phyloP scores from a whole-genome alignment of 2,113 vertebrate genomes.

The Engraulis encrasicolus region DNA sequence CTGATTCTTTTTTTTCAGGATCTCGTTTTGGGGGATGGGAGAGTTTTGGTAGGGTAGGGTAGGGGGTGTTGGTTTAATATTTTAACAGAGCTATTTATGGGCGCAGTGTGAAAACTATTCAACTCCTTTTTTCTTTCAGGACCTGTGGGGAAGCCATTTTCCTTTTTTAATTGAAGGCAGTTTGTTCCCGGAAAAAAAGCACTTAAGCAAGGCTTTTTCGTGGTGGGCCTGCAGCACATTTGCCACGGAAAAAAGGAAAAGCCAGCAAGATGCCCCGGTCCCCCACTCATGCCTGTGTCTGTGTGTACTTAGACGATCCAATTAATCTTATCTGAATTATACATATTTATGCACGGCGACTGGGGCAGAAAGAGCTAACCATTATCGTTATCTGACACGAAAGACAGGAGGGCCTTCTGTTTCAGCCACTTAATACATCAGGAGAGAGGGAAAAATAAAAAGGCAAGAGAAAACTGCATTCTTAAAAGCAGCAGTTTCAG shows the following conservation, averaged over 20 bases:
- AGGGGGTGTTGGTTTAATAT: constrained; percentile 37
- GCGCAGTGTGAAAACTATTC: constrained; percentile 20
- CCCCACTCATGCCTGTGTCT: constrained; percentile 29
- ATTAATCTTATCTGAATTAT: constrained; percentile 60
- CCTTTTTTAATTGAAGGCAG: constrained; percentile 46
- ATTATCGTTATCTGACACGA: constrained; percentile 42
- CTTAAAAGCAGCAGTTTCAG: constrained; percentile 26
- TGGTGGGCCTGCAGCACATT: constrained; percentile 42
- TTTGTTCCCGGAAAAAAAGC: constrained; percentile 43
- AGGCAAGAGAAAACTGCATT: constrained; percentile 26
- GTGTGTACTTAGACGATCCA: constrained; percentile 50
- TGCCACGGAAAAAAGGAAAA: constrained; percentile 3
- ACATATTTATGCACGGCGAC: constrained; percentile 54
- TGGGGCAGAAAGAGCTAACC: constrained; percentile 28
- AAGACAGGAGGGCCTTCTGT: constrained; percentile 52
- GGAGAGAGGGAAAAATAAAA: constrained; percentile 43
- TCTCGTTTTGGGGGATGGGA: background rate
- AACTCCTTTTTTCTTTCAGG: constrained; percentile 31
- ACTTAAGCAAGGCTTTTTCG: constrained; percentile 38
- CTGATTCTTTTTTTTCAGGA: background rate
- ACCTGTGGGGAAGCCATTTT: constrained; percentile 45
- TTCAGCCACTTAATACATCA: constrained; percentile 45
- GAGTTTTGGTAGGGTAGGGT: background rate
- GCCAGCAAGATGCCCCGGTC: constrained; percentile 22
- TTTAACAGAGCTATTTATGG: constrained; percentile 41